phyloP scores from a whole-genome alignment of 1,140 invertebrate genomes.

The Aphidius ervi region DNA sequence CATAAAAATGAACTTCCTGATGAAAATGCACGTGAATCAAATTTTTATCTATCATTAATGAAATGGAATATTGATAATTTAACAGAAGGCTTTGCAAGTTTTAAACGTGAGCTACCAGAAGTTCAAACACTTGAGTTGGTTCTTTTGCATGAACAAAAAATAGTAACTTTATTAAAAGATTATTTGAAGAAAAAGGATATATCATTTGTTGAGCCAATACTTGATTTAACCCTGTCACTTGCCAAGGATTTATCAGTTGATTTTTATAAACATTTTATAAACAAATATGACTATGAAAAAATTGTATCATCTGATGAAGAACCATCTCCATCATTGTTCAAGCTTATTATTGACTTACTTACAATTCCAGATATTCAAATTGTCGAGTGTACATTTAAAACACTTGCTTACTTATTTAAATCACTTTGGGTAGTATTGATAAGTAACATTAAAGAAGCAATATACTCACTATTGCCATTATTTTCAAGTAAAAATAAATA shows the following conservation, averaged over 20 bases:
- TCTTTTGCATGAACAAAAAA: conserved; percentile 70
- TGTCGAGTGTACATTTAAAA: conserved; percentile 77
- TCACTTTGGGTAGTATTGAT: conserved; percentile 77
- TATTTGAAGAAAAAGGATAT: conserved; percentile 66
- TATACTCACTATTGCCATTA: conserved; percentile 71
- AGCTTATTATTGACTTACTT: conserved; percentile 67
- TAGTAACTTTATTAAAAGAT: conserved; percentile 67
- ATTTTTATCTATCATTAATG: conserved; percentile 74
- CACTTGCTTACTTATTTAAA: conserved; percentile 86
- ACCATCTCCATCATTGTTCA: conserved; percentile 56
- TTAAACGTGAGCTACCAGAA: conserved; percentile 67
- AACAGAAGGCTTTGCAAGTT: conserved; percentile 73
- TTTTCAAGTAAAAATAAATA: conserved; percentile 69
- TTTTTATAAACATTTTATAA: conserved; percentile 74
- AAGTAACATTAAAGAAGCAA: conserved; percentile 71
- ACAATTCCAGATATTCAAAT: conserved; percentile 75
- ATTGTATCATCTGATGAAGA: too few relatives aligned
- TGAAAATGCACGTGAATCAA: conserved; percentile 56
- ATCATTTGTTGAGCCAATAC: conserved; percentile 68
- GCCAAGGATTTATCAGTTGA: conserved; percentile 81
- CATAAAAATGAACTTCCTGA: conserved; percentile 70
- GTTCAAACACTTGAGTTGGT: conserved; percentile 77
- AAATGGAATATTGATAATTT: conserved; percentile 86
- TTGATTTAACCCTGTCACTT: conserved; percentile 79
- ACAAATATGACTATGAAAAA: too few relatives aligned